Conservation (phyloP, 1,140 invertebrate species). For the Euura saliciscinereae region DNA sequence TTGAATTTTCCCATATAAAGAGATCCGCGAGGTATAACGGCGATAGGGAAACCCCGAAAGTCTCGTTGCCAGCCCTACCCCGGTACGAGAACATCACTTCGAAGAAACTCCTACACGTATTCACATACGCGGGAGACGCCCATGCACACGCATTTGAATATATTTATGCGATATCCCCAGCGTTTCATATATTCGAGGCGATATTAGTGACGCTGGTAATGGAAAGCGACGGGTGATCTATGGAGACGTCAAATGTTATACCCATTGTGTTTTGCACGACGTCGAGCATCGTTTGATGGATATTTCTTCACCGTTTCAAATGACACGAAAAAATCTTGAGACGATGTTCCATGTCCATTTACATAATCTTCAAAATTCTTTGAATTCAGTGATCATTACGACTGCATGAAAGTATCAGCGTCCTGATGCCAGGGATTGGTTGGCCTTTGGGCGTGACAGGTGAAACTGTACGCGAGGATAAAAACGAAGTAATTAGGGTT, state of each 20-base stretch:
- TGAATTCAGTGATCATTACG: no score
- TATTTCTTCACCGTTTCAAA: not conserved
- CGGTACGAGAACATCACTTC: not conserved
- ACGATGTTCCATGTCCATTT: not conserved
- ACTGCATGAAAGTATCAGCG: no score
- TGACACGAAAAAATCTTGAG: not conserved
- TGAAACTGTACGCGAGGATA: not conserved
- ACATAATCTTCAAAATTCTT: not conserved
- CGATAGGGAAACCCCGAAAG: not conserved
- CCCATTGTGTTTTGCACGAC: slow-evolving; percentile 1
- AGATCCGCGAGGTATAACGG: not conserved
- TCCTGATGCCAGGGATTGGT: no score
- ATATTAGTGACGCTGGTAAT: slow-evolving; percentile 7
- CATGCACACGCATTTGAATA: slow-evolving; percentile 1
- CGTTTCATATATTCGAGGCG: slow-evolving; percentile 3
- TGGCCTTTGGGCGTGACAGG: no score
- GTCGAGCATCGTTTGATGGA: not conserved
- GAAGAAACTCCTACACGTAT: not conserved
- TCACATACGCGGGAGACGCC: not conserved
- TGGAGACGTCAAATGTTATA: slow-evolving; percentile 5
- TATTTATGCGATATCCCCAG: slow-evolving; percentile 2
- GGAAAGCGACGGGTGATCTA: slow-evolving; percentile 2
- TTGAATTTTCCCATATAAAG: slow-evolving; percentile 4
- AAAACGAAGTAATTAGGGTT: not conserved
- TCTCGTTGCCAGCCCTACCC: not conserved